Base-by-base conservation (phyloP, 2,888 invertebrate species). In the Prosopocoilus inquinatus region DNA sequence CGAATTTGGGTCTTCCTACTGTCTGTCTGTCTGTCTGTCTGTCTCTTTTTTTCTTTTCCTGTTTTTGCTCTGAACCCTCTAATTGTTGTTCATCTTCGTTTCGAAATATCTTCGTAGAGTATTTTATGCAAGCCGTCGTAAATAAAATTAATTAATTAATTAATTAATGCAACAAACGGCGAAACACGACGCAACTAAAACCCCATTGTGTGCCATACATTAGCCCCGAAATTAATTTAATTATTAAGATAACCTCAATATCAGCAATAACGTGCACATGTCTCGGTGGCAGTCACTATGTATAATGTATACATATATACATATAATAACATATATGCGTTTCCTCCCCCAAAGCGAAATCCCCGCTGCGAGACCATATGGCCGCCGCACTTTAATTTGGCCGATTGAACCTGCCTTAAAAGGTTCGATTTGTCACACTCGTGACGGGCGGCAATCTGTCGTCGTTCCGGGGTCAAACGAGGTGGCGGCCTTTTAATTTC, bases 381-480 rank as follows among this genome's bases (percentile, higher is more conserved):
- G 70, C 70, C 60, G 61, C 59, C 58, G 63, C 68, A 67, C 64
- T 71, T 70, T 69, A 69, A 71, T 71, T 71, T 70, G 62, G 59
- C 62, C 64, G 67, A 70, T 70, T 69, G 67, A 66, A 71, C 69
- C 66, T 69, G 69, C 70, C 71, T 72, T 69, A 67, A 66, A 28
- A 67, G 61, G 64, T 63, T 65, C 68, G 71, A 74, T 74, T 74
- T 73, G 74, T 73, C 72, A 72, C 73, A 70, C 71, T 71, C 67
- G 69, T 28, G 20, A 28, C 20, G 68, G 71, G 69, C 69, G 66
- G 68, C 73, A 73, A 72, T 73, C 71, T 73, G 73, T 73, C 69
- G 68, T 67, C 62, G 4, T 28, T 28, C 5, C 5, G 20, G 20
- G 20, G 20, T 28, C 20, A 28, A 28, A 28, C 20, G 20, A 28